These are phyloP conservation scores for Macrosiphum euphorbiae DNA, from an alignment of 2,888 invertebrate species.

Conservation along the genomic window DNA sequence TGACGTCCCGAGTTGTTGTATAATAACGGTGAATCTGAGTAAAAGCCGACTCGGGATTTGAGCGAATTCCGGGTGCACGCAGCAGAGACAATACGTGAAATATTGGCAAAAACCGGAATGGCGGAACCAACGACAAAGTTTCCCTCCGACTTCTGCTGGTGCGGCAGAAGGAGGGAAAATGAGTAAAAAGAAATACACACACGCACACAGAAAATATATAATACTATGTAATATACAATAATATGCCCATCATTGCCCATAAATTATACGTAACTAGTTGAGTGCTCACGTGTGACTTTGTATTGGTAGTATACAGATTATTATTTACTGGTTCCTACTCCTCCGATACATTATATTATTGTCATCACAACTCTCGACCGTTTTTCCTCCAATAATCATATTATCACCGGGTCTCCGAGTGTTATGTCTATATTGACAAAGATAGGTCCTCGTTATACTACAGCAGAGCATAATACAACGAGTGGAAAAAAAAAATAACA, in stretches of 20 bases:
- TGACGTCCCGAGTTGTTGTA: background rate
- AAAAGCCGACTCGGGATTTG: conserved; percentile 12
- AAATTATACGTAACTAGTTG: background rate
- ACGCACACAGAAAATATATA: background rate
- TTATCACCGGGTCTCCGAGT: background rate
- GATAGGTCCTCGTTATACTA: background rate
- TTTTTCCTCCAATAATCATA: background rate
- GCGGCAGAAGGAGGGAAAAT: background rate
- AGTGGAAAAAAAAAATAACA: background rate
- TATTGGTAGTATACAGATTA: background rate
- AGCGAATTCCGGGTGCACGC: background rate
- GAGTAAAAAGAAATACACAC: background rate
- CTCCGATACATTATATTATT: background rate
- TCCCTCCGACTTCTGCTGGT: background rate
- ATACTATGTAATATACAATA: background rate
- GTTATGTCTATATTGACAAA: background rate
- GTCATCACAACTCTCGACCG: background rate
- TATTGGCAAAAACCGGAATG: background rate
- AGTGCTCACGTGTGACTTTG: background rate
- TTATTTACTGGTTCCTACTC: background rate
- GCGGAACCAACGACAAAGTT: background rate
- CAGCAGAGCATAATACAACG: background rate
- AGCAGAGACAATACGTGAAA: conserved; percentile 5
- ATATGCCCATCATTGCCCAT: background rate
- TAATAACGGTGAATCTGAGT: background rate